Evolutionary conservation across 2,113 vertebrate genomes (phyloP).

Genomic region (Calidris pugnax): DNA sequence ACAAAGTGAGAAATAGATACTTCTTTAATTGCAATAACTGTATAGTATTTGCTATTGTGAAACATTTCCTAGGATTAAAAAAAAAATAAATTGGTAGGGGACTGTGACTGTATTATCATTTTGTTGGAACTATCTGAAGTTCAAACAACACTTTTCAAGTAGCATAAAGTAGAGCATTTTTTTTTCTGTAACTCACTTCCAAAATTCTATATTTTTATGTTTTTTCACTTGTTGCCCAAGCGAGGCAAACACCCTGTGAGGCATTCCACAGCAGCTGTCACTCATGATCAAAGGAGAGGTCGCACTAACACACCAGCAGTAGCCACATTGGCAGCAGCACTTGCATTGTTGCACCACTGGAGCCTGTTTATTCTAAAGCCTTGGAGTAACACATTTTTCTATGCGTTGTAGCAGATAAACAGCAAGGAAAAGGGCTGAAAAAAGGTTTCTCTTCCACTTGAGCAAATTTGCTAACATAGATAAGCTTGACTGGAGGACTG

Average conservation of each 20-base stretch:
- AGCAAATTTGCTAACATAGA: background rate
- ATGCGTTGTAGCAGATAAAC: background rate
- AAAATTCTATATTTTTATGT: background rate
- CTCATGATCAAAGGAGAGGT: background rate
- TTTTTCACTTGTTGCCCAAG: background rate
- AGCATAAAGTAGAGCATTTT: background rate
- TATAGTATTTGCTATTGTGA: background rate
- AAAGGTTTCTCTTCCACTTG: background rate
- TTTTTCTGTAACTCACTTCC: background rate
- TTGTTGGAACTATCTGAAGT: background rate
- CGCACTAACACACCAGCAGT: background rate
- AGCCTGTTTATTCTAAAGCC: background rate
- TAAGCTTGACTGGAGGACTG: background rate
- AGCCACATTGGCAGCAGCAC: background rate
- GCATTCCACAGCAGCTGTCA: constrained; percentile 22
- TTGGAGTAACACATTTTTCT: background rate
- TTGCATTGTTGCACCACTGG: background rate
- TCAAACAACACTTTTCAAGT: background rate
- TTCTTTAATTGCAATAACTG: background rate
- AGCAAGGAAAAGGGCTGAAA: background rate
- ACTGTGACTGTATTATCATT: background rate
- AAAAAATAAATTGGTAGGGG: background rate
- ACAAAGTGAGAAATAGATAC: background rate
- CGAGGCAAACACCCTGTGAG: background rate
- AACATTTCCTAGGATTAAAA: background rate